Evolutionary conservation across 2,113 vertebrate species (phyloP), one percentile per base, ranked within the genome.

Genomic region (Pelecanus crispus): DNA sequence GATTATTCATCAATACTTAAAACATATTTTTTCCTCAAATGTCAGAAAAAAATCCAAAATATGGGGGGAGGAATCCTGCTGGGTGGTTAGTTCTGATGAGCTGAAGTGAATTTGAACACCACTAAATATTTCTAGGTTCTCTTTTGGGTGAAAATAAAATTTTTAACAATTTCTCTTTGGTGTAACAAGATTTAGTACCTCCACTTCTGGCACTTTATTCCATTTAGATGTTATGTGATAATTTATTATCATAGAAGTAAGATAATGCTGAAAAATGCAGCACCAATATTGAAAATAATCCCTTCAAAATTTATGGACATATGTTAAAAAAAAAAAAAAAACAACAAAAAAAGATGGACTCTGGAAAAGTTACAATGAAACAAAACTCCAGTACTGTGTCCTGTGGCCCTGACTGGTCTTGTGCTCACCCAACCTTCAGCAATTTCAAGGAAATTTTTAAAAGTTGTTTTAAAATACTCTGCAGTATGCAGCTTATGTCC

Each of bases 121-220:
- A 73, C n/a, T 42, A 68, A 81, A 83, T 82, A 81, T 86, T 87
- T 96, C 52, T 36, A 94, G 49, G 34, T 83, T 92, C 62, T 38
- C 62, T 82, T 95, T 86, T 70, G 21, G 16, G 21, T 87, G 68
- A 83, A 94, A 71, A 74, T 88, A 47, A 65, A 50, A 28, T 80
- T 82, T 53, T 67, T 53, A 94, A 86, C 94, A 34, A 92, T 80
- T 96, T 95, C 52, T 85, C 53, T 96, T 95, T 91, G 65, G 28
- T 93, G 9, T 86, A 93, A 73, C 58, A 96, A 70, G 82, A 96
- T 91, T 94, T 97, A 55, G 16, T 88, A 55, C 52, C 88, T 92
- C 38, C 40, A 28, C 91, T 91, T 94, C 49, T 89, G 52, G 17
- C n/a, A 94, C 73, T 97, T 95, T 82, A 92, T 95, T 95, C 75